Percentiles rank a stretch among this genome's conserved stretches.
These are phyloP conservation scores for Sitobion miscanthi DNA, from an alignment of 1,140 invertebrate species.

Conservation along the genomic window DNA sequence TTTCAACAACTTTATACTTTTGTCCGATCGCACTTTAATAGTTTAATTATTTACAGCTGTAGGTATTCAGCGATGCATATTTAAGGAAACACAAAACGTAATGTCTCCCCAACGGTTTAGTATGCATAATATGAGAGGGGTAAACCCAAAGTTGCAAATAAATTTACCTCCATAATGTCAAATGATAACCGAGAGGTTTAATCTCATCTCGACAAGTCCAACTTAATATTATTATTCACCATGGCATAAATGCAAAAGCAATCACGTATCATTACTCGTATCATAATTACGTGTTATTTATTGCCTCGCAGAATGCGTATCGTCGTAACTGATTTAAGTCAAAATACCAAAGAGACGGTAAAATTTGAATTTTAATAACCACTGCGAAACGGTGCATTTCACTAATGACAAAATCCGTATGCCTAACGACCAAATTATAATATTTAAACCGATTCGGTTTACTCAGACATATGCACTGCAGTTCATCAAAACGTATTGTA, in stretches of 20 bases:
- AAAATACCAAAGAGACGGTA: neutral
- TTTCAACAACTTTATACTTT: neutral
- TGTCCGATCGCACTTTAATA: neutral
- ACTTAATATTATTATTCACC: neutral
- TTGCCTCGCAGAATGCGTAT: neutral
- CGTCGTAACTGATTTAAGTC: neutral
- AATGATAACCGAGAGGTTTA: neutral
- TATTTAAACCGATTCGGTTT: neutral
- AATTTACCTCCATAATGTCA: neutral
- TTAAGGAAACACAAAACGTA: neutral
- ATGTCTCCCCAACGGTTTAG: neutral
- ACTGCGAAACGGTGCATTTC: neutral
- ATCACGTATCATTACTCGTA: neutral
- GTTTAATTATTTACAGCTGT: neutral
- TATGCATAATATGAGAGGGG: neutral
- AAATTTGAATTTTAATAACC: neutral
- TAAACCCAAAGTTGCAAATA: neutral
- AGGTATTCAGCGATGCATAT: neutral
- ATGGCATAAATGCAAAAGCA: neutral
- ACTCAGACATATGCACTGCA: neutral
- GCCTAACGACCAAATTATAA: neutral
- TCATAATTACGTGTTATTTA: neutral
- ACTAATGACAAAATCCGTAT: neutral
- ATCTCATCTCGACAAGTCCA: neutral
- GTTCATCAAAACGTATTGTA: neutral